These are phyloP conservation scores for Anableps anableps DNA, from an alignment of 2,797 vertebrate species.

Conservation along the genomic window DNA sequence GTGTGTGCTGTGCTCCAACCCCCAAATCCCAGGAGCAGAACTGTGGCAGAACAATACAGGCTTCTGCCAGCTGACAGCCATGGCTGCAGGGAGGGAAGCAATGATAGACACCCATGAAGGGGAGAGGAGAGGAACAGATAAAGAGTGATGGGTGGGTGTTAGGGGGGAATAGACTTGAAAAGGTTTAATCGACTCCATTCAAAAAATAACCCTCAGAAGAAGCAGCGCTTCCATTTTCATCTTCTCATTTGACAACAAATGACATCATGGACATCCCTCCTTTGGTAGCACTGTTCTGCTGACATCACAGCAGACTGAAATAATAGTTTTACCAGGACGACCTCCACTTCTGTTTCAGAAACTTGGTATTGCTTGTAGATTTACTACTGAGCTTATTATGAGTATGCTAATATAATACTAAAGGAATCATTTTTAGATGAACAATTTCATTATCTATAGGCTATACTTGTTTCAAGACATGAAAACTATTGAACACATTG, in stretches of 20 bases:
- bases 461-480: neutral
- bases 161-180: neutral
- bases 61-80: constrained; percentile 64
- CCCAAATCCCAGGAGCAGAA: constrained; percentile 50
- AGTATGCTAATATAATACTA: neutral
- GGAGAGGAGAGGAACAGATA: constrained; percentile 17
- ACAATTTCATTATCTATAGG: neutral
- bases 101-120: constrained; percentile 10
- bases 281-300: neutral
- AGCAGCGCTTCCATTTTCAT: constrained; percentile 2
- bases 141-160: constrained; percentile 11
- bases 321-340: neutral
- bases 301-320: neutral
- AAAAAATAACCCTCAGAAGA: constrained; percentile 60
- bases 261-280: constrained; percentile 5
- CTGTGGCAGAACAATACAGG: constrained; percentile 71
- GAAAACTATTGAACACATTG: neutral
- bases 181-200: neutral
- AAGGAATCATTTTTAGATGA: neutral
- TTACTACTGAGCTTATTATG: neutral
- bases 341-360: neutral
- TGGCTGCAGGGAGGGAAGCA: constrained; percentile 22
- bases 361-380: neutral
- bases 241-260: constrained; percentile 19
- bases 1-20: constrained; percentile 21